phyloP scores from a whole-genome alignment of 2,113 vertebrate genomes.

The Psophia crepitans region DNA sequence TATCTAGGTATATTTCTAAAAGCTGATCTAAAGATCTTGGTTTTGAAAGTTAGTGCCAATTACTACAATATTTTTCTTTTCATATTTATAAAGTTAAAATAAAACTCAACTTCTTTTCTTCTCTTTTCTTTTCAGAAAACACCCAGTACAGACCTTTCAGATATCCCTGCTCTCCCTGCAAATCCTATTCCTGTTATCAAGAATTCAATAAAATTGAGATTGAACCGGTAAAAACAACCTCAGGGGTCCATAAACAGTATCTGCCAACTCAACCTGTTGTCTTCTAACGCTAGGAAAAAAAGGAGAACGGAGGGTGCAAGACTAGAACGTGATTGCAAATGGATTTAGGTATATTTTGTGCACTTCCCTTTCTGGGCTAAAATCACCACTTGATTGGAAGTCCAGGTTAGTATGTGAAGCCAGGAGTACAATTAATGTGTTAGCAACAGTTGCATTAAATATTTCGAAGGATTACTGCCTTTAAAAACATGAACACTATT shows the following conservation, averaged over 20 bases:
- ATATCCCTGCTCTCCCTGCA: slow-evolving; percentile 75
- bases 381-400: slow-evolving; percentile 62
- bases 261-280: slow-evolving; percentile 70
- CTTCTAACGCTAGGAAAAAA: slow-evolving; percentile 67
- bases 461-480: slow-evolving; percentile 69
- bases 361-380: slow-evolving; percentile 72
- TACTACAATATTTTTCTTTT: neutral
- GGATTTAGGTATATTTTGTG: slow-evolving; percentile 69
- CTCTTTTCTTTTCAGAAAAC: slow-evolving; percentile 73
- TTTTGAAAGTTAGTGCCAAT: neutral
- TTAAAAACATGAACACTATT: slow-evolving; percentile 66
- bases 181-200: slow-evolving; percentile 81
- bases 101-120: neutral
- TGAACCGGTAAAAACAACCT: slow-evolving; percentile 78
- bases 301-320: slow-evolving; percentile 65
- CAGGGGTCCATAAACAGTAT: slow-evolving; percentile 72
- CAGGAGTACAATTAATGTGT: slow-evolving; percentile 71
- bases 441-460: slow-evolving; percentile 71
- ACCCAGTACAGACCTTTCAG: slow-evolving; percentile 74
- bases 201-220: slow-evolving; percentile 85
- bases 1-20: neutral
- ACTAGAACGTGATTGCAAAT: slow-evolving; percentile 51
- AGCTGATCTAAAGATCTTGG: neutral
- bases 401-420: slow-evolving; percentile 73
- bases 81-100: neutral